phyloP scores from a whole-genome alignment of 2,888 invertebrate species.

The Arrhopalites spinosus region DNA sequence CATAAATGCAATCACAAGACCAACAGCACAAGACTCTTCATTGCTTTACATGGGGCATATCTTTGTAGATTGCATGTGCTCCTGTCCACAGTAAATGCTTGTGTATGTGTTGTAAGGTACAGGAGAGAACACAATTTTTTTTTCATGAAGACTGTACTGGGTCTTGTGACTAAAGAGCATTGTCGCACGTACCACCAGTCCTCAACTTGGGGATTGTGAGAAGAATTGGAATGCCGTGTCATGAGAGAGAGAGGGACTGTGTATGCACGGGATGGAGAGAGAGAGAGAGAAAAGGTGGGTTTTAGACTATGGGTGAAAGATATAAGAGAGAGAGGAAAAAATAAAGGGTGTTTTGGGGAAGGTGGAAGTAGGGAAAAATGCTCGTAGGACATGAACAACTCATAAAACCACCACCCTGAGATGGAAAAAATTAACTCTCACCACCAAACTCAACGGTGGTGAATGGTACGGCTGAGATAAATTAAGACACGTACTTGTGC shows the following conservation, averaged over 20 bases:
- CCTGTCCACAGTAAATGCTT: neutral
- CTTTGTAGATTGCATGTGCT: neutral
- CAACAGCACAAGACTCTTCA: neutral
- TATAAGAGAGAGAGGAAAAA: constrained; percentile 1
- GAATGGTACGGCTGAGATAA: constrained; percentile 48
- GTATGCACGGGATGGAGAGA: neutral
- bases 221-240: constrained; percentile 40
- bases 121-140: no score
- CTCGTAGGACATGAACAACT: constrained; percentile 47
- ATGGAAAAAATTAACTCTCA: constrained; percentile 50
- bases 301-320: neutral
- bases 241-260: neutral
- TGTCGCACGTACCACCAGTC: constrained; percentile 40
- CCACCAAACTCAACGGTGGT: constrained; percentile 38
- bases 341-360: constrained; percentile 24
- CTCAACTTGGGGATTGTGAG: constrained; percentile 40
- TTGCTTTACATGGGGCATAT: neutral
- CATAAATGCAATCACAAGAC: neutral
- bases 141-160: constrained; percentile 1
- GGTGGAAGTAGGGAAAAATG: constrained; percentile 40
- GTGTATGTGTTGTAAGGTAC: neutral
- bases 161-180: constrained; percentile 24
- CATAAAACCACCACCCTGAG: constrained; percentile 47
- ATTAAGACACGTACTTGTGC: constrained; percentile 45
- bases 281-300: neutral